These are phyloP conservation scores for Mellilla xanthometata DNA, from an alignment of 2,888 invertebrate genomes.

Conservation along the genomic window DNA sequence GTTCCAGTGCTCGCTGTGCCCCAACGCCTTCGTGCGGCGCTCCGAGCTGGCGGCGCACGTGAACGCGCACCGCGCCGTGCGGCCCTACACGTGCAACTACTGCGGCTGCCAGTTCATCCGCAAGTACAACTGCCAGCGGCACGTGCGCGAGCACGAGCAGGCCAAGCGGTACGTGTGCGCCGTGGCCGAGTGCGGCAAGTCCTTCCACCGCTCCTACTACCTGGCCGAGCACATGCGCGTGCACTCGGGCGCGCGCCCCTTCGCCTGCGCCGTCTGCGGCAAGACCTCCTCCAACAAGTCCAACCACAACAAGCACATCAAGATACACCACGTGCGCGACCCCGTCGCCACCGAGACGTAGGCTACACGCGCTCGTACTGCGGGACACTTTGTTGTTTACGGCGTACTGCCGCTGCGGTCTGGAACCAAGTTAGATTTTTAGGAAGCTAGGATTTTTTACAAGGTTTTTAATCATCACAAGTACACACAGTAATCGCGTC, in stretches of 20 bases:
- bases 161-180: slow-evolving; percentile 90
- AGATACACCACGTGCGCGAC: slow-evolving; percentile 94
- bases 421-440: no score
- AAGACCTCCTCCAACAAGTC: slow-evolving; percentile 95
- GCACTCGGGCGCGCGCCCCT: slow-evolving; percentile 91
- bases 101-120: slow-evolving; percentile 95
- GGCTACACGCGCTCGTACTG: slow-evolving; percentile 33
- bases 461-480: no score
- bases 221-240: slow-evolving; percentile 93
- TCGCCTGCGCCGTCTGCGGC: slow-evolving; percentile 93
- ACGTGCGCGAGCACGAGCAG: slow-evolving; percentile 91
- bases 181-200: slow-evolving; percentile 89
- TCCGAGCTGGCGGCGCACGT: slow-evolving; percentile 92
- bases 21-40: slow-evolving; percentile 92
- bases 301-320: slow-evolving; percentile 94
- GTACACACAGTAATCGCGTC: no score
- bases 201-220: slow-evolving; percentile 94
- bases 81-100: slow-evolving; percentile 94
- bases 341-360: slow-evolving; percentile 92
- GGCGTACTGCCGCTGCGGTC: slow-evolving; percentile 84
- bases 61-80: slow-evolving; percentile 92
- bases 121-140: slow-evolving; percentile 93
- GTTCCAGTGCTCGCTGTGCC: slow-evolving; percentile 91
- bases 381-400: slow-evolving; percentile 84
- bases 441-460: no score